Evolutionary conservation across 2,797 vertebrate species (phyloP), one percentile per base, ranked within the genome.

Genomic region (Acropternis orthonyx): DNA sequence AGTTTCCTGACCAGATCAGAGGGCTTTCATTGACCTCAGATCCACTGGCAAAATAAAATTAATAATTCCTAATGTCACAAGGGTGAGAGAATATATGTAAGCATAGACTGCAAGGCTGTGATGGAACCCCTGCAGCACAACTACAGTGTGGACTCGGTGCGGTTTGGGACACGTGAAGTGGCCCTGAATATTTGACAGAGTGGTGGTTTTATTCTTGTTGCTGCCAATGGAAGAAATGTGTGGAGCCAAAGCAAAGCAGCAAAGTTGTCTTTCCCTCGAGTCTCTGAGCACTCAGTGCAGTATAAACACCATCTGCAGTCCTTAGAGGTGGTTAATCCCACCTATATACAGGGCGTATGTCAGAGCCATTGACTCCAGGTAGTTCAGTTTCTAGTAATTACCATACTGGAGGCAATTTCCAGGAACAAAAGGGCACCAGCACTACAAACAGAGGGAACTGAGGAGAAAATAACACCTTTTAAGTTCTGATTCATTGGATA

Each of bases 311-410:
- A 95, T 89, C 82, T 96, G 94, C 41, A 41, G 16, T 72, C 82
- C 62, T 79, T 72, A 41, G 63, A 82, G 88, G 88, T 88, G 92
- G 68, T 78, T 85, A 92, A 90, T 96, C 74, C 85, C 54, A 91
- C 67, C 82, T 83, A 1, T 55, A 37, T 37, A 5, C 58, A n/a
- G 52, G 20, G 49, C 4, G 2, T 54, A 24, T 68, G 69, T 71
- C 69, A 55, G 39, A 93, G n/a, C n/a, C 67, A 21, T 13, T 48
- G 62, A 59, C 69, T 83, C 51, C 14, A 65, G 44, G 22, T 95
- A 89, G 73, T 81, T 90, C 46, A 34, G 4, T 90, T 95, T 76
- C 58, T 79, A 67, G 46, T 92, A 41, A 81, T 56, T 79, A 16
- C 54, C 12, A 20, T 48, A 9, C 14, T 62, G 37, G 62, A 86